These are phyloP conservation scores for Tetramorium alpestre DNA, from an alignment of 1,140 invertebrate genomes.

Conservation along the genomic window DNA sequence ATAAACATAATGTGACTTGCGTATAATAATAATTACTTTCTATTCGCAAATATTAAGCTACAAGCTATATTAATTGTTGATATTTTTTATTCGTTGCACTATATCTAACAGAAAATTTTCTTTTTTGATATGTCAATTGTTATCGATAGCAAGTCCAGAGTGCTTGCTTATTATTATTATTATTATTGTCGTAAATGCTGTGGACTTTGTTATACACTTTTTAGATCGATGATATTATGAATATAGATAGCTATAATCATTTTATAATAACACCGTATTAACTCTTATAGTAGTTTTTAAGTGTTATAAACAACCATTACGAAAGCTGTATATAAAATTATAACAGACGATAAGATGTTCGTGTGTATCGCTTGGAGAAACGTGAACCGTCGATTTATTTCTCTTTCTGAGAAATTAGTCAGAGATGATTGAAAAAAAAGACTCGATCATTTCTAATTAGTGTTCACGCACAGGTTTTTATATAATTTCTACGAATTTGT, in stretches of 20 bases:
- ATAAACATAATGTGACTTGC: not conserved
- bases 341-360: not conserved
- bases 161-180: constrained; percentile 4
- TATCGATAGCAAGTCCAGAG: not conserved
- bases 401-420: constrained; percentile 23
- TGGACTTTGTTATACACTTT: constrained; percentile 33
- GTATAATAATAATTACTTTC: not conserved
- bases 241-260: constrained; percentile 13
- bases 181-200: constrained; percentile 28
- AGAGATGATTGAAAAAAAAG: constrained; percentile 1
- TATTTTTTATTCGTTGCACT: constrained; percentile 21
- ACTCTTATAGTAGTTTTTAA: constrained; percentile 45
- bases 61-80: not conserved
- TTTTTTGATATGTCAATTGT: constrained; percentile 30
- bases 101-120: not conserved
- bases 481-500: constrained; percentile 40
- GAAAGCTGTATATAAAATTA: constrained; percentile 26
- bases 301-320: constrained; percentile 31
- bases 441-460: constrained; percentile 35
- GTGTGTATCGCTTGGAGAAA: constrained; percentile 6
- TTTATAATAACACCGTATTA: constrained; percentile 33
- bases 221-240: constrained; percentile 20
- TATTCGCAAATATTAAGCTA: not conserved
- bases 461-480: constrained; percentile 25
- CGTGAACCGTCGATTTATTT: constrained; percentile 1